Percentiles rank a stretch among this genome's conserved stretches.
phyloP scores from a whole-genome alignment of 2,888 invertebrate species.

The Hofmannophila pseudospretella region DNA sequence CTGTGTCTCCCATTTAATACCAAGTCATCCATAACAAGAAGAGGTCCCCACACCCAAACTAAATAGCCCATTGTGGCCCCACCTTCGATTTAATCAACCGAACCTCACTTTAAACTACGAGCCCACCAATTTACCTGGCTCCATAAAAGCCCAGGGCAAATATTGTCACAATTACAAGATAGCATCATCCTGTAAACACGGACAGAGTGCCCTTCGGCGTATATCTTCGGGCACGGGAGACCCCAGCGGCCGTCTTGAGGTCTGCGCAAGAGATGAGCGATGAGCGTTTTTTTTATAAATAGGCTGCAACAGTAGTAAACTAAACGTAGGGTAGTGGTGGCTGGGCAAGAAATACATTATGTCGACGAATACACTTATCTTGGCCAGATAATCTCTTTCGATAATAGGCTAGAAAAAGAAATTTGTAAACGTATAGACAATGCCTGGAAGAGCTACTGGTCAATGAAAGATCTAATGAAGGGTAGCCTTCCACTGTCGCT shows the following conservation, averaged over 20 bases:
- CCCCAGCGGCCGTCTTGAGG: constrained; percentile 39
- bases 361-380: no score
- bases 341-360: no score
- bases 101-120: constrained; percentile 22
- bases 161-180: constrained; percentile 76
- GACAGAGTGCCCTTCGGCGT: constrained; percentile 61
- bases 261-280: constrained; percentile 9
- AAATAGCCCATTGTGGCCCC: constrained; percentile 26
- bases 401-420: no score
- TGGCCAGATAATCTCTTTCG: no score
- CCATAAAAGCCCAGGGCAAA: constrained; percentile 47
- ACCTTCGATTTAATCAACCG: constrained; percentile 42
- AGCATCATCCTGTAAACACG: constrained; percentile 69
- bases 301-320: no score
- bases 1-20: no score
- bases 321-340: no score
- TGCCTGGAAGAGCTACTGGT: no score
- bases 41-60: not conserved
- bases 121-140: constrained; percentile 51
- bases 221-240: constrained; percentile 49
- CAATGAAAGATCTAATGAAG: no score
- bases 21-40: no score
- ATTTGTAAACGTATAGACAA: no score
- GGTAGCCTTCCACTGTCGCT: no score
- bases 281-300: not conserved